Evolutionary conservation across 2,888 invertebrate genomes (phyloP).

Genomic region (Microctonus hyperodae): DNA sequence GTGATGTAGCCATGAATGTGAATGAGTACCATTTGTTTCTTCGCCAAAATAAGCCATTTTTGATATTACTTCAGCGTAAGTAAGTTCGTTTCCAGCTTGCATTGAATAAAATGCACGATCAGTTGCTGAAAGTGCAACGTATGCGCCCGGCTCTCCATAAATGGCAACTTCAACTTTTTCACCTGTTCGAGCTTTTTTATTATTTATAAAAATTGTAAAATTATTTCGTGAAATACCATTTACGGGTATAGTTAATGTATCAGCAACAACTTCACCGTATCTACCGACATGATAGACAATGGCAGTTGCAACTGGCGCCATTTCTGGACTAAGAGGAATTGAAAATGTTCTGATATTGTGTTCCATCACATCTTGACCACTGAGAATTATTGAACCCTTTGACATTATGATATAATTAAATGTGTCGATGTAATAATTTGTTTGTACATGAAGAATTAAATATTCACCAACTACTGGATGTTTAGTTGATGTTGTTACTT

Average conservation of each 20-base stretch:
- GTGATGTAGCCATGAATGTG: constrained; percentile 85
- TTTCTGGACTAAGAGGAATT: constrained; percentile 82
- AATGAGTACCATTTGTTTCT: constrained; percentile 84
- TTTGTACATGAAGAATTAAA: constrained; percentile 91
- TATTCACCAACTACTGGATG: constrained; percentile 90
- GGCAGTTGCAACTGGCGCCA: constrained; percentile 92
- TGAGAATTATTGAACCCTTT: constrained; percentile 87
- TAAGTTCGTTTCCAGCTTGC: constrained; percentile 91
- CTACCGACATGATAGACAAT: constrained; percentile 87
- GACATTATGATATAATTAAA: constrained; percentile 93
- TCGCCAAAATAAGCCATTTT: constrained; percentile 91
- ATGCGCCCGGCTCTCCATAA: constrained; percentile 92
- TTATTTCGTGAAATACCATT: constrained; percentile 94
- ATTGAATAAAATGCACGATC: constrained; percentile 89
- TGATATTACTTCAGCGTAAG: constrained; percentile 83
- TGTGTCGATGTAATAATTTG: constrained; percentile 87
- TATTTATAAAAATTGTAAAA: constrained; percentile 87
- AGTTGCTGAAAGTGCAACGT: constrained; percentile 90
- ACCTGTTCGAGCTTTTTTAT: constrained; percentile 91
- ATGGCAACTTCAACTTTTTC: constrained; percentile 93
- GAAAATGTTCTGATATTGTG: constrained; percentile 81
- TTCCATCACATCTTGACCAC: constrained; percentile 85
- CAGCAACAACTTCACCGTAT: constrained; percentile 86
- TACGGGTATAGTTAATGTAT: constrained; percentile 95
- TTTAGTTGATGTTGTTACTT: constrained; percentile 84